A percentile compares a stretch with the other conserved stretches of the same genome.
Conservation (phyloP, 2,797 vertebrate genomes). For the Danionella dracula region DNA sequence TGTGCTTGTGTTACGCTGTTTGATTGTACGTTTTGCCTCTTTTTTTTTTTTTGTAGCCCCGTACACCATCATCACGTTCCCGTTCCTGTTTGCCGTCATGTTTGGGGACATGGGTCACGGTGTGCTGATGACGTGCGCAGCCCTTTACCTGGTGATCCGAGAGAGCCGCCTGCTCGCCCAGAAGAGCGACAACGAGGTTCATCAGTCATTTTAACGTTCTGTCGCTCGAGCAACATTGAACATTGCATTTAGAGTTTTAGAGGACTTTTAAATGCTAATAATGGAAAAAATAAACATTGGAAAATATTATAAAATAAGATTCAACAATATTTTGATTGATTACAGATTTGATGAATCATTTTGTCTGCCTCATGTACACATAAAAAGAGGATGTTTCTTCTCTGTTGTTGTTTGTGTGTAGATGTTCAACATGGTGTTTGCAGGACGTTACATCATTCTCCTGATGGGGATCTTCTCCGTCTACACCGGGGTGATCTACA, state of each 20-base stretch:
- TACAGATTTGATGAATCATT: no score
- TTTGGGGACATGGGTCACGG: slow-evolving; percentile 97
- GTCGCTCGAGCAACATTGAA: no score
- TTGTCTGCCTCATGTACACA: no score
- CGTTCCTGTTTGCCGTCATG: slow-evolving; percentile 97
- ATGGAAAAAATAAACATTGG: no score
- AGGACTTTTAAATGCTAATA: not conserved
- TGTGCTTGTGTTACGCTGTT: not conserved
- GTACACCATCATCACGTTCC: slow-evolving; percentile 95
- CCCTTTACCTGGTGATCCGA: slow-evolving; percentile 89
- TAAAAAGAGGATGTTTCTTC: no score
- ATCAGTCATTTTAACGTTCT: not conserved
- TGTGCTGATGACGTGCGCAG: slow-evolving; percentile 83
- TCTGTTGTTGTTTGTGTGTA: slow-evolving; percentile 46
- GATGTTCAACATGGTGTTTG: slow-evolving; percentile 96
- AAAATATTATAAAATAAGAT: no score
- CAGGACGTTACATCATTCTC: slow-evolving; percentile 94
- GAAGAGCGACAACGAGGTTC: slow-evolving; percentile 90
- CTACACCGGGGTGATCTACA: slow-evolving; percentile 95
- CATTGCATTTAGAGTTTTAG: no score
- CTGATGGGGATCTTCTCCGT: slow-evolving; percentile 93
- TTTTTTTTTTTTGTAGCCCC: slow-evolving; percentile 70
- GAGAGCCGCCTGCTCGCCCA: slow-evolving; percentile 91
- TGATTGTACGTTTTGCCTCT: slow-evolving; percentile 13
- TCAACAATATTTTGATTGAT: no score